Conservation (phyloP, 2,113 vertebrate species). For the Lonchura striata region DNA sequence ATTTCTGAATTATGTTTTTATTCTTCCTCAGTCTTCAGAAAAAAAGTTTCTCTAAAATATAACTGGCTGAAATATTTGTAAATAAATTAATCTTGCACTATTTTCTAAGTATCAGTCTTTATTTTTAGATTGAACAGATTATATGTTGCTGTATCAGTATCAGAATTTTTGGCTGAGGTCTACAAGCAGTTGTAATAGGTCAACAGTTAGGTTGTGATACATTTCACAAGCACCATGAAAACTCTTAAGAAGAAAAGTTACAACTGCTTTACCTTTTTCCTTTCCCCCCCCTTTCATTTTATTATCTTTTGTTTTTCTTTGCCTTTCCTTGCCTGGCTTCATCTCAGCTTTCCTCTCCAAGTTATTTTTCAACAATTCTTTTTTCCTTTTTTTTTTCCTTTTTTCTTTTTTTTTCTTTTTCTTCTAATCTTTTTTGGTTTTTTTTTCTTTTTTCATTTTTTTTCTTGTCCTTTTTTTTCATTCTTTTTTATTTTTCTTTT, state of each 20-base stretch:
- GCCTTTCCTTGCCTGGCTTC: background rate
- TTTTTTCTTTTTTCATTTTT: accelerated
- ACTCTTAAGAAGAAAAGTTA: background rate
- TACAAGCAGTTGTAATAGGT: background rate
- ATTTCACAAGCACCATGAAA: background rate
- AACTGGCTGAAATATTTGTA: constrained; percentile 36
- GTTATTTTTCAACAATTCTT: background rate
- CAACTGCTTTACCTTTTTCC: background rate
- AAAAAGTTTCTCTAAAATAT: background rate
- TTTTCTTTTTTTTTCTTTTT: accelerated
- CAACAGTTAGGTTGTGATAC: background rate
- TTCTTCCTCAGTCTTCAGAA: background rate
- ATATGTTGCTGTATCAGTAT: constrained; percentile 36
- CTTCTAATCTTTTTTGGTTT: accelerated
- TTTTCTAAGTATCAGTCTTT: constrained; percentile 53
- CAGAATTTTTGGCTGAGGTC: constrained; percentile 48
- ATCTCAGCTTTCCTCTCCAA: background rate
- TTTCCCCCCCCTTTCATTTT: accelerated
- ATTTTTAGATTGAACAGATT: constrained; percentile 49
- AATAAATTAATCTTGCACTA: constrained; percentile 42
- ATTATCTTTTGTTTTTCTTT: background rate
- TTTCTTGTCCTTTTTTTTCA: accelerated
- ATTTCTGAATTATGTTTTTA: background rate
- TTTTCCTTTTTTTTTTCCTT: accelerated
- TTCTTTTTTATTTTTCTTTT: accelerated